Conservation (phyloP, 2,113 vertebrate species). For the Erythrocercus mccallii region DNA sequence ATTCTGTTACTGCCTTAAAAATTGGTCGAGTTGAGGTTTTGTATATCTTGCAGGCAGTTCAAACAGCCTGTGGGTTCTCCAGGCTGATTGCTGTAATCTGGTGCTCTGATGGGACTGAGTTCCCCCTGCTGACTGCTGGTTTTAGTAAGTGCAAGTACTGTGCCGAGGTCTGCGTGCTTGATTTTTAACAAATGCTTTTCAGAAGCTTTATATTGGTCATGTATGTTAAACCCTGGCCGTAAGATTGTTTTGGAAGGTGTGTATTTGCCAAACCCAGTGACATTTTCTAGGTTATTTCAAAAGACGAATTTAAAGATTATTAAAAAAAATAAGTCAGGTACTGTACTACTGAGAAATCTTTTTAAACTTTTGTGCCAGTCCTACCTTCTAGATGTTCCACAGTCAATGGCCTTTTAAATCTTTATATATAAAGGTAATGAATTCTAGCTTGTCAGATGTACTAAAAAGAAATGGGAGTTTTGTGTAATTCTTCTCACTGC, state of each 20-base stretch:
- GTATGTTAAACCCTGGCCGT: background rate
- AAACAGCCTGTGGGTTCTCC: background rate
- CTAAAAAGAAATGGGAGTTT: background rate
- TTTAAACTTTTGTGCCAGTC: background rate
- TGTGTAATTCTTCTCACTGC: background rate
- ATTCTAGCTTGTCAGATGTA: background rate
- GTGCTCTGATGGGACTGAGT: background rate
- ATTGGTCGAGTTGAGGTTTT: rapidly evolving
- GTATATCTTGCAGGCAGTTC: background rate
- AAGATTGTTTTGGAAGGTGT: rapidly evolving
- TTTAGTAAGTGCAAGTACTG: background rate
- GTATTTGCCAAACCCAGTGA: background rate
- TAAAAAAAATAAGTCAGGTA: background rate
- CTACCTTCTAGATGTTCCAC: background rate
- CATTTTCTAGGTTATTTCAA: background rate
- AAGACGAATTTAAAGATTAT: background rate
- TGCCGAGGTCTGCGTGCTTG: background rate
- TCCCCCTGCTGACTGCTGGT: background rate
- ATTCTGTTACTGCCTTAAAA: background rate
- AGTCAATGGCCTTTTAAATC: background rate
- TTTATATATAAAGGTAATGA: background rate
- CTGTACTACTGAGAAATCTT: background rate
- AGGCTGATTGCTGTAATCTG: background rate
- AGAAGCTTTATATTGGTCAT: background rate
- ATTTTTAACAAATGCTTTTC: background rate